Evolutionary conservation across 2,113 vertebrate genomes (phyloP).

Genomic region (Eurypyga helias): DNA sequence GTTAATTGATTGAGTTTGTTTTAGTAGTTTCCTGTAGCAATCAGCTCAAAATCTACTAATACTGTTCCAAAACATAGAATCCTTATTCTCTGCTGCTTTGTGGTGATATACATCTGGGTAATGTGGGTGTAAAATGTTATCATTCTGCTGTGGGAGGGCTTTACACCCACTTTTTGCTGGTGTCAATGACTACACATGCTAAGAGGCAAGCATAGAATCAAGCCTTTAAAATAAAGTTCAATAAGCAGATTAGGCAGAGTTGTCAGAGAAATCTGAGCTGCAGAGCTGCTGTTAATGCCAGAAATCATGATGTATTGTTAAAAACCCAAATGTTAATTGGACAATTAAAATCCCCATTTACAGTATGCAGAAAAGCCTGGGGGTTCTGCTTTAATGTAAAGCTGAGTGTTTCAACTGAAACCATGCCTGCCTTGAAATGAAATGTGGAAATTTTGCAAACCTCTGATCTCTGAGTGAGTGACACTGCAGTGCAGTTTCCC

Average conservation of each 20-base stretch:
- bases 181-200: not conserved
- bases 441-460: not conserved
- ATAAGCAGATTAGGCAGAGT: conserved; percentile 14
- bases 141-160: not conserved
- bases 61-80: conserved; percentile 15
- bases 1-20: not conserved
- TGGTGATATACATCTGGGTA: not conserved
- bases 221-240: conserved; percentile 4
- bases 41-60: not conserved
- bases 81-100: not conserved
- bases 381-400: not conserved
- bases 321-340: conserved; percentile 43
- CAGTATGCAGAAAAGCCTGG: not conserved
- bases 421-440: not conserved
- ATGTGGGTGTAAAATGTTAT: not conserved
- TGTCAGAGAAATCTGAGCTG: conserved; percentile 20
- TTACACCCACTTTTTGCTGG: not conserved
- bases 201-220: not conserved
- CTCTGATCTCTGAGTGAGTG: not conserved
- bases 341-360: conserved; percentile 33
- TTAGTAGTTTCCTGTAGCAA: not conserved
- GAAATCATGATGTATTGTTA: conserved; percentile 20
- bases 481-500: not conserved
- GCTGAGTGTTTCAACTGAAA: not conserved
- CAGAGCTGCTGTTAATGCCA: not conserved